Evolutionary conservation across 2,797 vertebrate species (phyloP).

Genomic region (Toxotes lorentzi): DNA sequence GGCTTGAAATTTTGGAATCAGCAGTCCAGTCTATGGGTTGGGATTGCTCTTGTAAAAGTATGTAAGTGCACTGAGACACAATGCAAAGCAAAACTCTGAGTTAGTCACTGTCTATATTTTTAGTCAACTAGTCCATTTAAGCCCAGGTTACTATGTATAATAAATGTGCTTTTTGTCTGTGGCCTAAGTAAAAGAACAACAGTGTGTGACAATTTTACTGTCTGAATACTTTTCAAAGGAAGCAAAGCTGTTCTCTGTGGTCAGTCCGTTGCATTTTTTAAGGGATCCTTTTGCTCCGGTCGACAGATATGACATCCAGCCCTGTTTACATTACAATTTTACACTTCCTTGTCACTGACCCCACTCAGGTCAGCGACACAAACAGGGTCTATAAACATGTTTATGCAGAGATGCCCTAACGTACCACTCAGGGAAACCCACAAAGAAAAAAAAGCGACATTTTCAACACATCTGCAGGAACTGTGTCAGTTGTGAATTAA

Average conservation of each 20-base stretch:
- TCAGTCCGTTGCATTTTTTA: background rate
- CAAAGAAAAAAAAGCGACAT: background rate
- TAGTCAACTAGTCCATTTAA: background rate
- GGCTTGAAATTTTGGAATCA: background rate
- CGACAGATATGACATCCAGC: background rate
- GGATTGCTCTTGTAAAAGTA: background rate
- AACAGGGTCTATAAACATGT: background rate
- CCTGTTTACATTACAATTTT: background rate
- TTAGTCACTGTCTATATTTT: background rate
- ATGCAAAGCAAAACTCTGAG: background rate
- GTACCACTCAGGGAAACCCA: background rate
- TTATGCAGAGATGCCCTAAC: background rate
- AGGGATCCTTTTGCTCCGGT: background rate
- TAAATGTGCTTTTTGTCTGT: background rate
- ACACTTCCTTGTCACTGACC: slow-evolving; percentile 1
- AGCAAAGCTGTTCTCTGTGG: background rate
- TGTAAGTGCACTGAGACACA: background rate
- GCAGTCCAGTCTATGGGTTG: background rate
- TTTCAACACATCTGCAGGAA: slow-evolving; percentile 22
- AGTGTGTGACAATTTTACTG: background rate
- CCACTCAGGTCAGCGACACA: too few relatives aligned
- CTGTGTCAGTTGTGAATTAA: background rate
- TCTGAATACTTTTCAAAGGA: background rate
- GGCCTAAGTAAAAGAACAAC: background rate
- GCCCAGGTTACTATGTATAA: background rate